Conservation (phyloP, 2,797 vertebrate species). For the Myripristis murdjan region DNA sequence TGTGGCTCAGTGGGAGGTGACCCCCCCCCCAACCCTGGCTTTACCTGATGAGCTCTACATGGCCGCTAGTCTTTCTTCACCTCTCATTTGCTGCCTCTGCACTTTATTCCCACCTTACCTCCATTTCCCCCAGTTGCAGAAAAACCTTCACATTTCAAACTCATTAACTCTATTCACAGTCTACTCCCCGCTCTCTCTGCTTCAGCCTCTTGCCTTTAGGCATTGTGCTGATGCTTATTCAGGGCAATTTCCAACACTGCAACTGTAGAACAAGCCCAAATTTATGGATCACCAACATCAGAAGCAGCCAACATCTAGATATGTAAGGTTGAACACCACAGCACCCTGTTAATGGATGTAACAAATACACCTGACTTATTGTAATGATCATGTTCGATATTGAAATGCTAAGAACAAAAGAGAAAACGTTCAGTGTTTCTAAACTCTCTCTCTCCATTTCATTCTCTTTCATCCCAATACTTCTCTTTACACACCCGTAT, state of each 20-base stretch:
- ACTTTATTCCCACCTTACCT: not conserved
- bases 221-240: not conserved
- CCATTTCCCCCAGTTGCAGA: not conserved
- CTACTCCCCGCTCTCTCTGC: no score
- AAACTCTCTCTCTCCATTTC: not conserved
- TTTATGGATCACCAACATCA: not conserved
- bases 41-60: not conserved
- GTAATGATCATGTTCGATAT: no score
- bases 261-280: not conserved
- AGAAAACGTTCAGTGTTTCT: no score
- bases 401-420: not conserved
- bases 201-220: not conserved
- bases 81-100: not conserved
- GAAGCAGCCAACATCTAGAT: not conserved
- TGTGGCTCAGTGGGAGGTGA: not conserved
- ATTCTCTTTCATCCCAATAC: not conserved
- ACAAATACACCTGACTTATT: no score
- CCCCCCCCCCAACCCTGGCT: not conserved
- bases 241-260: conserved; percentile 1
- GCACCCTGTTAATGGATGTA: no score
- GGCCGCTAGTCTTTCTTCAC: not conserved
- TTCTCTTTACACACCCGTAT: conserved; percentile 88
- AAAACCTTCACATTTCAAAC: not conserved
- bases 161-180: not conserved
- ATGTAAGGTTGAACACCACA: not conserved